Evolutionary conservation across 1,140 invertebrate species (phyloP).

Genomic region (Tachypleus tridentatus): DNA sequence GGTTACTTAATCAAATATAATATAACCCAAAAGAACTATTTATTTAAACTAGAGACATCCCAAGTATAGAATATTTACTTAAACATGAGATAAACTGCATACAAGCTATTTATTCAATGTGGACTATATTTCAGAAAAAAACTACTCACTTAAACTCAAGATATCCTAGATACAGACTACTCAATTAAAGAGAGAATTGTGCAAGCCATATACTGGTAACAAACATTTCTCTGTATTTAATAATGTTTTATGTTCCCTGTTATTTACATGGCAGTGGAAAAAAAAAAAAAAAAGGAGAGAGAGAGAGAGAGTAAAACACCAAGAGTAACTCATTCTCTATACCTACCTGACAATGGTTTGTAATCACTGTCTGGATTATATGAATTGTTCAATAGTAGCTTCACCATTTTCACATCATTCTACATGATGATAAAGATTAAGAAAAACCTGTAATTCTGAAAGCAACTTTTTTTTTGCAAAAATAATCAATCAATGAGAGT

Average conservation of each 20-base stretch:
- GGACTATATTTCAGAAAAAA: no score
- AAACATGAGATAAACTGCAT: no score
- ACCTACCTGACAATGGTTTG: slow-evolving; percentile 8
- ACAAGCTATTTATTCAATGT: no score
- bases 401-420: slow-evolving; percentile 38
- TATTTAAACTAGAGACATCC: no score
- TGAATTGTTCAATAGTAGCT: slow-evolving; percentile 34
- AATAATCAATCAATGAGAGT: background rate
- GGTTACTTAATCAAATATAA: no score
- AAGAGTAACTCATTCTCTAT: background rate
- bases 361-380: slow-evolving; percentile 29
- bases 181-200: background rate
- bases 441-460: slow-evolving; percentile 9
- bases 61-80: no score
- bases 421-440: slow-evolving; percentile 14
- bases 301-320: background rate
- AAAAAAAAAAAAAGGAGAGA: no score
- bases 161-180: background rate
- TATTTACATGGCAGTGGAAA: no score
- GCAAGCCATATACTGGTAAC: background rate
- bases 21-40: no score
- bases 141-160: no score
- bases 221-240: background rate
- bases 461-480: background rate
- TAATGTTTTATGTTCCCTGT: background rate